Evolutionary conservation across 2,888 invertebrate species (phyloP), one percentile per base, ranked within the genome.

Genomic region (Timema podura): DNA sequence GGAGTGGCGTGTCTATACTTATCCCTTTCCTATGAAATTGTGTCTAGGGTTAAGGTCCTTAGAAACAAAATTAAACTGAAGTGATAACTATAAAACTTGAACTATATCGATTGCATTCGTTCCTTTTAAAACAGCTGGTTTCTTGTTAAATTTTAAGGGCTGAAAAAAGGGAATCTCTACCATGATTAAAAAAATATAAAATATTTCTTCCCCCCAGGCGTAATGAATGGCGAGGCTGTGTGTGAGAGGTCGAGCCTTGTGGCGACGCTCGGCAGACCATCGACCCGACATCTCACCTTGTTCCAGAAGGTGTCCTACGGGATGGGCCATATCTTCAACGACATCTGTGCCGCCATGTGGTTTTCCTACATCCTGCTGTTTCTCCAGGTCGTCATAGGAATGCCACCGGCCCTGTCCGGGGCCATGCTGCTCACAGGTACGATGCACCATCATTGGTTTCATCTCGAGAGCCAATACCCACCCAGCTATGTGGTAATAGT

Each of bases 271-370:
- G 7, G 2, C 61, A 13, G n/a, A 30, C 15, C 57, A 30, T 30
- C 30, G 10, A n/a, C 57, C n/a, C 9, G 61, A 13, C 5, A 7
- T 5, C 64, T 73, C 51, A 6, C 70, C 7, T 48, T 54, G 46
- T 6, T n/a, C 5, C 66, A 64, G 46, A 68, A 64, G 11, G 64
- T 67, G 5, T 70, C 73, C 13, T 74, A 68, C 68, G 73, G 71
- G 11, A 48, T 83, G 67, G 83, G 82, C 48, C 82, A 83, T 64
- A 77, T 84, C 69, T 82, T 83, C 74, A 83, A 83, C 73, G 84
- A 84, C 68, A 75, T 80, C 82, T 65, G 79, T 81, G 83, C 84
- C 6, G 83, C 83, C 51, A 83, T 82, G 80, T 83, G 83, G 83
- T 83, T 83, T 73, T 82, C 82, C 0, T 83, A 82, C 74, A 82